Conservation (phyloP, 2,888 invertebrate species). For the Atherix ibis region DNA sequence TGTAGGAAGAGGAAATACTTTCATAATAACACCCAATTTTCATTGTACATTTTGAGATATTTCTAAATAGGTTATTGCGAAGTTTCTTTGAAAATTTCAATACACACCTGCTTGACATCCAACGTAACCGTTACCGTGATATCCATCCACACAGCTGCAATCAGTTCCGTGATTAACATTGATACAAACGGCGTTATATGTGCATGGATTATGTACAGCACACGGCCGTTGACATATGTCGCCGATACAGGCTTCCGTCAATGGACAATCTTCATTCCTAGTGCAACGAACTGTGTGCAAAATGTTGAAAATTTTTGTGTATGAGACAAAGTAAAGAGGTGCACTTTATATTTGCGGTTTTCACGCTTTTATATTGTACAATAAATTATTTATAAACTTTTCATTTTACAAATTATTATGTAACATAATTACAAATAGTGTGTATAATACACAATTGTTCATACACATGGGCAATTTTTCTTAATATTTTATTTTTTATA, state of each 20-base stretch:
- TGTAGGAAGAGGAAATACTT: constrained; percentile 16
- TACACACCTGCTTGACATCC: constrained; percentile 61
- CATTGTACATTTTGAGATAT: too few relatives aligned
- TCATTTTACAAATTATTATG: too few relatives aligned
- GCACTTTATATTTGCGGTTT: constrained; percentile 9
- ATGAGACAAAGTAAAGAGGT: constrained; percentile 8
- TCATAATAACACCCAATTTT: too few relatives aligned
- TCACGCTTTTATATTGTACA: background rate
- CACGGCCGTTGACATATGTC: constrained; percentile 76
- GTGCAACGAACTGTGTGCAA: constrained; percentile 60
- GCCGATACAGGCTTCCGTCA: constrained; percentile 75
- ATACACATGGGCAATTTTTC: too few relatives aligned
- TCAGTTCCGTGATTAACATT: constrained; percentile 77
- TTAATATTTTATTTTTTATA: too few relatives aligned
- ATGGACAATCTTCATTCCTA: constrained; percentile 68
- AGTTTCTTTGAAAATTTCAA: constrained; percentile 1
- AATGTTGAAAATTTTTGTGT: constrained; percentile 10
- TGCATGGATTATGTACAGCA: constrained; percentile 70
- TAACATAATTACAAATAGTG: too few relatives aligned
- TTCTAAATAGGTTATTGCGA: too few relatives aligned
- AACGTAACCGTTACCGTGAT: constrained; percentile 71
- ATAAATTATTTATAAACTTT: constrained; percentile 2
- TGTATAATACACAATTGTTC: too few relatives aligned
- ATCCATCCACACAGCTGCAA: constrained; percentile 73
- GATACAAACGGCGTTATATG: constrained; percentile 67